Percentiles rank a stretch among this genome's conserved stretches.
phyloP scores from a whole-genome alignment of 2,113 vertebrate genomes.

The Mustelus asterias region DNA sequence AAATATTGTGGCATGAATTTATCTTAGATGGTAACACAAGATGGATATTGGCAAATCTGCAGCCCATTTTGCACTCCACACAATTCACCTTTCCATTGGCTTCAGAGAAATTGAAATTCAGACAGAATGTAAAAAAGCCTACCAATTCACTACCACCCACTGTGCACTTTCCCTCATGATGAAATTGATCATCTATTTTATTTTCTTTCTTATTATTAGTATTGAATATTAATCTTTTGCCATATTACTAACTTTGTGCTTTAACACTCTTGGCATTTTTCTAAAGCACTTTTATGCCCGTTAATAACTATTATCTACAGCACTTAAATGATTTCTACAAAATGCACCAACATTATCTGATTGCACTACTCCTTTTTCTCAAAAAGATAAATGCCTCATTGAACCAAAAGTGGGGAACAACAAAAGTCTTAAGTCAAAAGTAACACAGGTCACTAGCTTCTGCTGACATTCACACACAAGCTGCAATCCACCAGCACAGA shows the following conservation, averaged over 20 bases:
- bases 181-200: neutral
- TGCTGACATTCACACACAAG: neutral
- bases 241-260: neutral
- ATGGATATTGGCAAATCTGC: neutral
- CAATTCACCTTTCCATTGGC: neutral
- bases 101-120: neutral
- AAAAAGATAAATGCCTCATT: neutral
- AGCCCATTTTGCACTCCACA: neutral
- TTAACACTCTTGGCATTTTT: neutral
- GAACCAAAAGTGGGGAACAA: neutral
- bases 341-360: neutral
- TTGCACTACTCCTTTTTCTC: neutral
- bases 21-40: neutral
- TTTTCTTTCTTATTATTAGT: neutral
- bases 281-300: neutral
- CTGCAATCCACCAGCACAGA: neutral
- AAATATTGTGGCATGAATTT: neutral
- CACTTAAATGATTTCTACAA: neutral
- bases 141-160: neutral
- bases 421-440: neutral
- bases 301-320: neutral
- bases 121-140: too few species aligned
- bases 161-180: neutral
- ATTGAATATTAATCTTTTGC: neutral
- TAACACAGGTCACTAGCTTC: neutral